Base-by-base conservation (phyloP, 2,888 invertebrate genomes). In the Pammene fasciana region DNA sequence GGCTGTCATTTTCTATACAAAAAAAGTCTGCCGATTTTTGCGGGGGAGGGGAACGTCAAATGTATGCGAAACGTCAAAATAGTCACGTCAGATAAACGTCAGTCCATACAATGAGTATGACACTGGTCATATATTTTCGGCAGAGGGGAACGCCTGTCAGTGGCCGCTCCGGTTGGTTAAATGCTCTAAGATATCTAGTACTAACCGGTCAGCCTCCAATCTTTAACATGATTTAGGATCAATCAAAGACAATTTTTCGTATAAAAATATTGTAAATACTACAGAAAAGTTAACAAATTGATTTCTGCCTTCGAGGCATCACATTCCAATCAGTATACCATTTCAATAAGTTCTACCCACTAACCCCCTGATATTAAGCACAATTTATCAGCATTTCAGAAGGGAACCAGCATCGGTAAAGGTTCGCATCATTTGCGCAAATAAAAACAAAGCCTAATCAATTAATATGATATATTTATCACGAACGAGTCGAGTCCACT, bases 391-490 rank as follows among this genome's bases (percentile, higher is more conserved):
- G 48, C 48, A 62, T 52, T 41, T 41, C 60, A 50, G n/a, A 46
- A 46, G 14, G 46, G 46, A 18, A 60, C 43, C 50, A 16, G 43
- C 45, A 13, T 52, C 56, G 46, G 48, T 52, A 43, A 45, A 46
- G 46, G 41, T 65, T 82, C 87, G 83, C 85, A 90, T 88, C 89
- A 88, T 87, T 89, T 88, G 89, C 88, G 85, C 84, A 88, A 88
- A 83, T 73, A 78, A 78, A 74, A 77, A 74, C 79, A 74, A 78
- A 78, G 76, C 75, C 81, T 80, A 81, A 76, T 76, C 81, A 78
- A 62, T n/a, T 62, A 61, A 61, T 80, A 80, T 79, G 77, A 81
- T 81, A 81, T 83, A 83, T 82, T 82, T 78, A 85, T 84, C 82
- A 83, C 82, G 78, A 79, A 82, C 76, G 79, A 82, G 73, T 76